Evolutionary conservation across 53 echinoderm and acorn worm genomes (phyloP), one percentile per base, ranked within the genome.

Genomic region (Glandiceps talaboti): DNA sequence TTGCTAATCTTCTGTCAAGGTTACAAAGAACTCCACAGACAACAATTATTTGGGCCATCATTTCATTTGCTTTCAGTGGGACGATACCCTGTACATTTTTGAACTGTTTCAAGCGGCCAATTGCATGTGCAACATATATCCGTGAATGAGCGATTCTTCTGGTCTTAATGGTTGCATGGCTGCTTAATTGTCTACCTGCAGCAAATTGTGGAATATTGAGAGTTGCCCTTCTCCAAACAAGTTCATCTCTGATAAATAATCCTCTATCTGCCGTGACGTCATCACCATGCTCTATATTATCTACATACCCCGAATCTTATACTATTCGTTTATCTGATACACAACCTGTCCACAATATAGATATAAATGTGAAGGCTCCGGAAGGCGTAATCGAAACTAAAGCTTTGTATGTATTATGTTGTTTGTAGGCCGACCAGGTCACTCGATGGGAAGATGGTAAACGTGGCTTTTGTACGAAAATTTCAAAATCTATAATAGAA

Each of bases 231-330:
- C 81, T 73, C 25, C 81, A 32, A 28, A n/a, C n/a, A n/a, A n/a
- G n/a, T n/a, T n/a, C n/a, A n/a, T n/a, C n/a, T n/a, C n/a, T n/a
- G n/a, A n/a, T n/a, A 26, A 30, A 87, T 84, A n/a, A n/a, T n/a
- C n/a, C n/a, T n/a, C n/a, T n/a, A n/a, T n/a, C n/a, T n/a, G n/a
- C n/a, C n/a, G n/a, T n/a, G n/a, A n/a, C n/a, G n/a, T n/a, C n/a
- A n/a, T n/a, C n/a, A n/a, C 89, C 89, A 33, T 87, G 76, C 29
- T 89, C 92, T 1, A 82, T 88, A 90, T 76, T n/a, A n/a, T n/a
- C n/a, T n/a, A n/a, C n/a, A 30, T 87, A 79, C 0, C 86, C 83
- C 29, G 84, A 86, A 29, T 90, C 78, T 12, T 72, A 30, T 1
- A 84, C n/a, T n/a, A n/a, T n/a, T n/a, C 81, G 78, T 12, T 77